These are phyloP conservation scores for Monodelphis domestica DNA, from an alignment of 2,797 vertebrate species.

Conservation along the genomic window DNA sequence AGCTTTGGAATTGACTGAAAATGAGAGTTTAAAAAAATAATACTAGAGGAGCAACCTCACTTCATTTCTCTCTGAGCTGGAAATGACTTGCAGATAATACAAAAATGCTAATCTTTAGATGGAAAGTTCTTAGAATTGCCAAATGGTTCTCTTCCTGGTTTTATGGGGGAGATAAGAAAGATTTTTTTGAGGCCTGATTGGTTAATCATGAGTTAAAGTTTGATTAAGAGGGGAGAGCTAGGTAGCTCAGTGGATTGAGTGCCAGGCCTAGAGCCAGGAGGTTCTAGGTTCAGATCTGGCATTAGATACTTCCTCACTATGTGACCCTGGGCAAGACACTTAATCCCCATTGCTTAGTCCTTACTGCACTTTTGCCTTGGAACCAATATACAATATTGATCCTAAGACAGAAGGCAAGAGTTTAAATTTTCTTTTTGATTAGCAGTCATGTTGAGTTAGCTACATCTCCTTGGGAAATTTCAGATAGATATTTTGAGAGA, in stretches of 20 bases:
- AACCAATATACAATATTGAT: too few species aligned
- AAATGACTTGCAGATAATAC: not conserved
- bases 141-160: not conserved
- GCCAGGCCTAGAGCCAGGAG: too few species aligned
- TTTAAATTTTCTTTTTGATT: too few species aligned
- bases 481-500: not conserved
- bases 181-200: not conserved
- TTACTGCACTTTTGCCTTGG: too few species aligned
- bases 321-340: too few species aligned
- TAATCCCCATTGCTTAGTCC: too few species aligned
- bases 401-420: too few species aligned
- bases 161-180: not conserved
- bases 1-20: slow-evolving; percentile 76
- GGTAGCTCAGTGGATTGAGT: too few species aligned
- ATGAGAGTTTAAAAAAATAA: slow-evolving; percentile 57
- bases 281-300: too few species aligned
- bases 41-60: slow-evolving; percentile 12
- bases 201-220: not conserved
- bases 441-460: not conserved
- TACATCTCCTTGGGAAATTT: not conserved
- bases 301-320: too few species aligned
- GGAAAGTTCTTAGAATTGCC: slow-evolving; percentile 34
- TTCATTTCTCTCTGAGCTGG: not conserved
- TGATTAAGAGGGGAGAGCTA: too few species aligned
- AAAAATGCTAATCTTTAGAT: slow-evolving; percentile 36